These are phyloP conservation scores for Sesia apiformis DNA, from an alignment of 2,888 invertebrate species.

Conservation along the genomic window DNA sequence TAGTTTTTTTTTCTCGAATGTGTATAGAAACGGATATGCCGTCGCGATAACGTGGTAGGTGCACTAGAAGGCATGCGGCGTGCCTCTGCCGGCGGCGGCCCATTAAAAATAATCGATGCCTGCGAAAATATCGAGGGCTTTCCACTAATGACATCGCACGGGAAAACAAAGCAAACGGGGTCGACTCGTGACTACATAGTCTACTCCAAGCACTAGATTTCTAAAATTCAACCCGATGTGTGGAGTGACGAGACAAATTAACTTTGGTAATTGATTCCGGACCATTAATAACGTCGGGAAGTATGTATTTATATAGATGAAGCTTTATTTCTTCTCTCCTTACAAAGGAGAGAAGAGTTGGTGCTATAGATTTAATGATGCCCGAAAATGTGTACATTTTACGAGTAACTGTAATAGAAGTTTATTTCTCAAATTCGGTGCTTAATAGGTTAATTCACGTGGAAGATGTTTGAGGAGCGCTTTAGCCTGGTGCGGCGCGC, in stretches of 20 bases:
- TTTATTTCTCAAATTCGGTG: constrained; percentile 53
- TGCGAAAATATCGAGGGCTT: constrained; percentile 67
- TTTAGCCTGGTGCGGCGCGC: constrained; percentile 12
- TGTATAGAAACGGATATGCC: not conserved
- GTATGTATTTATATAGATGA: too few relatives aligned
- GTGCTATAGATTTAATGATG: not conserved
- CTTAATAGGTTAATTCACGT: constrained; percentile 69
- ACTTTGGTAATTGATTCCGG: too few relatives aligned
- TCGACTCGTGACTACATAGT: constrained; percentile 6
- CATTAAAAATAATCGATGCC: constrained; percentile 73
- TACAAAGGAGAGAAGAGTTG: not conserved
- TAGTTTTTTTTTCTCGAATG: not conserved
- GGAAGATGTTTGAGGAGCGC: constrained; percentile 56
- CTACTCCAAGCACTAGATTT: constrained; percentile 4
- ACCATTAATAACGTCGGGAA: too few relatives aligned
- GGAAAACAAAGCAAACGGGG: constrained; percentile 53
- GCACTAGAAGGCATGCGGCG: constrained; percentile 20
- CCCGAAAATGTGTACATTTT: constrained; percentile 22
- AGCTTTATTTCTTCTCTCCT: too few relatives aligned
- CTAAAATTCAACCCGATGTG: constrained; percentile 1
- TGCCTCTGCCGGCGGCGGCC: constrained; percentile 41
- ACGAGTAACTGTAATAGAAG: constrained; percentile 41
- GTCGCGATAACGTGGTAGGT: constrained; percentile 14
- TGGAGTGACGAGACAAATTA: not conserved
- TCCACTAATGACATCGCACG: constrained; percentile 68